A percentile compares a stretch with the other conserved stretches of the same genome.
phyloP scores from a whole-genome alignment of 1,140 invertebrate genomes.

The Macrotrachela quadricornifera region DNA sequence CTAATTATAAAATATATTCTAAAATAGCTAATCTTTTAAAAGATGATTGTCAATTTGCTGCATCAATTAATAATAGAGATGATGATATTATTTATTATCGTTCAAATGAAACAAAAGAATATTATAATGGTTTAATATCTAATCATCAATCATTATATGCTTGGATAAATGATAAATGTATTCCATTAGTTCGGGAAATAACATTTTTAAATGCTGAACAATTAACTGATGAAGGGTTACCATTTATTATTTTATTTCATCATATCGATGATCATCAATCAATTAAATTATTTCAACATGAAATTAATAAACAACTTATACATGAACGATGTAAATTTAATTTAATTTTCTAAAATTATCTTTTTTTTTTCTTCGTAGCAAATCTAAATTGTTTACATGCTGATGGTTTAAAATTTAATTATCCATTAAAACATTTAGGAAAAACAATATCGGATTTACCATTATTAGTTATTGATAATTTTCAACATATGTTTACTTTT shows the following conservation, averaged over 20 bases:
- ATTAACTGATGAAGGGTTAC: conserved; percentile 88
- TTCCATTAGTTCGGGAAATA: conserved; percentile 53
- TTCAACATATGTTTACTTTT: conserved; percentile 96
- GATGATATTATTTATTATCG: no score
- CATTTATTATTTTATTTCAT: conserved; percentile 91
- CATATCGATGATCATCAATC: conserved; percentile 58
- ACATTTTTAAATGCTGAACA: conserved; percentile 97
- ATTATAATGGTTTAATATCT: conserved; percentile 27
- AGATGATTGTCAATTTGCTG: conserved; percentile 83
- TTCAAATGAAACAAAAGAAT: conserved; percentile 12
- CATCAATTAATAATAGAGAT: conserved; percentile 13
- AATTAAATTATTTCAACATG: conserved; percentile 61
- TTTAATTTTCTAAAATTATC: background rate
- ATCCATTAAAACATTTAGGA: conserved; percentile 88
- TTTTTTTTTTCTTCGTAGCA: conserved; percentile 31
- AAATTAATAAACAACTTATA: conserved; percentile 52
- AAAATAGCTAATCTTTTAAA: conserved; percentile 41
- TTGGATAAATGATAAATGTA: conserved; percentile 62
- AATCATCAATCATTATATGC: conserved; percentile 38
- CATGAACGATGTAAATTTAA: conserved; percentile 58
- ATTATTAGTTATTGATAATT: conserved; percentile 90
- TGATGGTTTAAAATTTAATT: conserved; percentile 82
- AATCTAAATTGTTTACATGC: conserved; percentile 85
- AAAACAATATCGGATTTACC: conserved; percentile 72
- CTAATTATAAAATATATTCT: conserved; percentile 34